Conservation (phyloP, 1,140 invertebrate genomes). For the Eupristina koningsbergeri region DNA sequence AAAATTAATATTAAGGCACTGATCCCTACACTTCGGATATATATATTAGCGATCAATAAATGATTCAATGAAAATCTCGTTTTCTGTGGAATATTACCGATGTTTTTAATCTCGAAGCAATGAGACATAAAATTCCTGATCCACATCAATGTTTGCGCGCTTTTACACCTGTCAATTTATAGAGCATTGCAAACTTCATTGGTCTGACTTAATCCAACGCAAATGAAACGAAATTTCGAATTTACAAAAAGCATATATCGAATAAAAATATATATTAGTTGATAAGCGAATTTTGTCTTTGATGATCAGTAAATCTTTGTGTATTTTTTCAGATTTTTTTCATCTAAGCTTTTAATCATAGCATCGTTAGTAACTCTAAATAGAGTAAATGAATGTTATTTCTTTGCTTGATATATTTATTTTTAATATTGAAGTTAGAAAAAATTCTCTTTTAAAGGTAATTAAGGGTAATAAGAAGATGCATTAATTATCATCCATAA, state of each 20-base stretch:
- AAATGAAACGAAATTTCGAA: constrained; percentile 11
- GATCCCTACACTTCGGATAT: not conserved
- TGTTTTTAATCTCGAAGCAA: constrained; percentile 10
- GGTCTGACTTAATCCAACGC: constrained; percentile 5
- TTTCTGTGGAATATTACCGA: not conserved
- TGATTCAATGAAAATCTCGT: constrained; percentile 12
- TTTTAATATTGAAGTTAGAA: no score
- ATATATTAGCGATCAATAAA: not conserved
- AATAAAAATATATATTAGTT: constrained; percentile 50
- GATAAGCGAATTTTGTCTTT: not conserved
- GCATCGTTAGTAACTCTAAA: no score
- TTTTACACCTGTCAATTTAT: constrained; percentile 14
- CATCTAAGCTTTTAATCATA: no score
- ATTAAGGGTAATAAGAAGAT: no score
- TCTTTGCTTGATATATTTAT: no score
- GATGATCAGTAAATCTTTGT: no score
- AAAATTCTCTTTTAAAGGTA: no score
- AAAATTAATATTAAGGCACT: no score
- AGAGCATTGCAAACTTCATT: not conserved
- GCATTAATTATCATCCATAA: no score
- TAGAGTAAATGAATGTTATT: no score
- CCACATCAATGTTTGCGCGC: not conserved
- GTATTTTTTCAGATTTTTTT: no score
- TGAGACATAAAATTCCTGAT: not conserved
- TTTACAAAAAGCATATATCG: not conserved